Conservation (phyloP, 2,888 invertebrate species). For the Drosophila phalerata region DNA sequence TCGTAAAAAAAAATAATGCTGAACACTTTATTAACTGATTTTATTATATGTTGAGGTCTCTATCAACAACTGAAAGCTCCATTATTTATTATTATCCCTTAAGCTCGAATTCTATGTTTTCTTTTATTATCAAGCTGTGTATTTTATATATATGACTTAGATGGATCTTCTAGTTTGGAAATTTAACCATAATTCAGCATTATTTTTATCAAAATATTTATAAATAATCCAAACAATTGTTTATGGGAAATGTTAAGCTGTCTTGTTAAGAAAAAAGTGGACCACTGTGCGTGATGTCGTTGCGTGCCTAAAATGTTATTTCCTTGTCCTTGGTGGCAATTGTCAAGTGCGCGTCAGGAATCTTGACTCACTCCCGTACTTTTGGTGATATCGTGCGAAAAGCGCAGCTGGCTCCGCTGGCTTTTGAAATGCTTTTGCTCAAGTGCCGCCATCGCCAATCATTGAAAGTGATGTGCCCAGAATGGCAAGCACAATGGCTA, state of each 20-base stretch:
- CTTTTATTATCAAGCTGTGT: no score
- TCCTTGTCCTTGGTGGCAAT: slow-evolving; percentile 71
- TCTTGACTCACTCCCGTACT: slow-evolving; percentile 1
- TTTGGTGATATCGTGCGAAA: slow-evolving; percentile 60
- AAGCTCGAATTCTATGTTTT: no score
- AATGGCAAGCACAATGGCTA: slow-evolving; percentile 61
- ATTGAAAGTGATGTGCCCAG: slow-evolving; percentile 68
- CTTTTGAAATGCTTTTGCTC: slow-evolving; percentile 26
- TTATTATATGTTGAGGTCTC: no score
- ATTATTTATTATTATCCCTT: no score
- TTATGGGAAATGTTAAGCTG: background rate
- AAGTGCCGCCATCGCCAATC: slow-evolving; percentile 66
- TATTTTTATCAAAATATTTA: background rate
- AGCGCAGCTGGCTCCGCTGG: slow-evolving; percentile 64
- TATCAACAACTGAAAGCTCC: no score
- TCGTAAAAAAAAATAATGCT: no score
- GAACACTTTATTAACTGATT: no score
- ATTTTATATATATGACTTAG: no score
- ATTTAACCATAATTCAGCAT: no score
- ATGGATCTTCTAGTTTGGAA: no score
- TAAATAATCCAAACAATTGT: background rate
- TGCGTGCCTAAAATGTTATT: slow-evolving; percentile 68
- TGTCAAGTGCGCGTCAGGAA: slow-evolving; percentile 68
- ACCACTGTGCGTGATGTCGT: slow-evolving; percentile 53
- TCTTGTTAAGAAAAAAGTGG: no score